Evolutionary conservation across 2,888 invertebrate species (phyloP), one percentile per base, ranked within the genome.

Genomic region (Pseudococcus jackbeardsleyi): DNA sequence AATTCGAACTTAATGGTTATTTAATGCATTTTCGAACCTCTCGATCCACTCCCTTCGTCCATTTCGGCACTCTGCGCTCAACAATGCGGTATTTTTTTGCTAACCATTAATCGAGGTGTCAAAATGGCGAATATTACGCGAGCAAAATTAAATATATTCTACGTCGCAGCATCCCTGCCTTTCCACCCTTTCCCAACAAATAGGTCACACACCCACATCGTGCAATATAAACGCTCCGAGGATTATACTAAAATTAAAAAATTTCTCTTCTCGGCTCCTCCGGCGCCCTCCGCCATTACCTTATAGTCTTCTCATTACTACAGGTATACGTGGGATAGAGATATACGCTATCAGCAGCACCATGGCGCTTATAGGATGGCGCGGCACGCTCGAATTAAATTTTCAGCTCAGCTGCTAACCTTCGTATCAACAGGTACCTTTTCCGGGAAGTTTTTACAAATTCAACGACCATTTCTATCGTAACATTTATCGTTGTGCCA

Each of bases 401-500:
- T 72, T 72, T 72, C 68, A 72, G 33, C 68, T 72, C 68, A 72
- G 68, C 68, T 72, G 68, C 68, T 72, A 72, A 72, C 68, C 68
- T 72, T 72, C 68, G 68, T 72, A 72, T 72, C 68, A 72, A 72
- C 68, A 72, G 33, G 68, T 72, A 72, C 68, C 33, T 72, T 72
- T 72, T 72, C 68, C 68, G 68, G 68, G 68, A 72, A 72, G 68
- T 72, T 72, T 72, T 72, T 72, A 72, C 68, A 72, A 72, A 72
- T 72, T 72, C 68, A 72, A 33, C 68, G 68, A 72, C 68, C 68
- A 72, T 72, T 72, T 72, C 68, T 72, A 72, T 72, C 68, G 68
- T 72, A 72, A 72, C 68, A 72, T 72, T 72, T 72, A 72, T 72
- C 68, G 59, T 59, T 19, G 68, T 33, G 68, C 33, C 33, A 72